Conservation (phyloP, 2,888 invertebrate genomes). For the Priapulus caudatus region DNA sequence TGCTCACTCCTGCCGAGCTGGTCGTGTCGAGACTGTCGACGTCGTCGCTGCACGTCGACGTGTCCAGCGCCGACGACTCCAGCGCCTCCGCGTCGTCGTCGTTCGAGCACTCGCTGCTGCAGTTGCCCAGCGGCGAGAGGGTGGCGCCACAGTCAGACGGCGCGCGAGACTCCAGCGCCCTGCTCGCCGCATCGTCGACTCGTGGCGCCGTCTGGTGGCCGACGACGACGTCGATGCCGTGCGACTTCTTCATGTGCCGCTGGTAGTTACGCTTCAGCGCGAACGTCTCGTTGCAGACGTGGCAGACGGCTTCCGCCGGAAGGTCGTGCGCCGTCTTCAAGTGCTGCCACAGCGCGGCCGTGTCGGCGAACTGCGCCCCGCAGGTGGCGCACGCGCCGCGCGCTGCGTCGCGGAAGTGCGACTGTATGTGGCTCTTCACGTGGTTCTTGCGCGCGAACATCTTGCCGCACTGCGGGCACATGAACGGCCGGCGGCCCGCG, state of each 20-base stretch:
- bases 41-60: too few species aligned
- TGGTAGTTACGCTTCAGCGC: neutral
- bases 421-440: neutral
- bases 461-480: neutral
- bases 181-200: too few species aligned
- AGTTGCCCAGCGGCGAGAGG: too few species aligned
- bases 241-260: neutral
- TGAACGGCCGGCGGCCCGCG: conserved; percentile 10
- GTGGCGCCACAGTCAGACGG: too few species aligned
- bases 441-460: conserved; percentile 1
- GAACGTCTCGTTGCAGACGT: neutral
- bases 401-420: conserved; percentile 6
- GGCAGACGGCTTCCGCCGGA: neutral
- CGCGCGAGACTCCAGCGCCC: too few species aligned
- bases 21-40: too few species aligned
- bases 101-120: too few species aligned
- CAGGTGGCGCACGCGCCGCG: neutral
- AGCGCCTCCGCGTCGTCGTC: too few species aligned
- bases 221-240: too few species aligned
- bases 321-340: neutral
- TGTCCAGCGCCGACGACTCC: too few species aligned
- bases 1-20: too few species aligned
- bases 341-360: neutral
- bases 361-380: neutral
- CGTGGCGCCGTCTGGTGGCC: too few species aligned